Base-by-base conservation (phyloP, 2,888 invertebrate species). In the Timema cristinae region DNA sequence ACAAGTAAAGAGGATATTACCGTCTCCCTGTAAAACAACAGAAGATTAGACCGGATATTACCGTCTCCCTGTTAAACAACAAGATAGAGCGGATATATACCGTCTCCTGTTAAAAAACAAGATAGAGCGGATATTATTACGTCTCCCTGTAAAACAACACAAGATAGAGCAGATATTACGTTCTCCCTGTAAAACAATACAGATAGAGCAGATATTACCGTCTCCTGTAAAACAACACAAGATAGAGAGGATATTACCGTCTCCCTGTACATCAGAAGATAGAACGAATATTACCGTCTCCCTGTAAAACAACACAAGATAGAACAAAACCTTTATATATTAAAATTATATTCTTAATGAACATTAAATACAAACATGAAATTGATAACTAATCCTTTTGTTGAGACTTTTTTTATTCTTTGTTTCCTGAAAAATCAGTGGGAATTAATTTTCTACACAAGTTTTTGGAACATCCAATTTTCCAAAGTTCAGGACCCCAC, bases 211-310 rank as follows among this genome's bases (percentile, higher is more conserved):
- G 71, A 98, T 95, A 79, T 95, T 95, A 74, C 96, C 95, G 81
- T 97, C 97, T 1, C 98, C 97, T 96, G 80, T 1, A 82, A 81
- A 73, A 67, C 15, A 67, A 73, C 11, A 9, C 48, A 67, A 71
- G 52, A 32, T 32, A 4, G 32, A 98, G 50, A 96, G 87, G 71
- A 98, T 95, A 79, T 95, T 95, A 74, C 96, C 95, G 81, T 97
- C 97, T 1, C 98, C 97, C 88, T 96, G 80, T 1, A 82, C 15
- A 67, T 72, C 11, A 9, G n/a, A 67, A 71, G 52, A 32, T 32
- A 4, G 32, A 32, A 4, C 96, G 87, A 71, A 98, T 95, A 79
- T 95, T 95, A 74, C 96, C 95, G 81, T 97, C 97, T 1, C 98
- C 97, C 88, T 96, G 80, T 1, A 82, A 81, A 73, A 67, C 15